These are phyloP conservation scores for Onthophagus sagittarius DNA, from an alignment of 2,888 invertebrate genomes.

Conservation along the genomic window DNA sequence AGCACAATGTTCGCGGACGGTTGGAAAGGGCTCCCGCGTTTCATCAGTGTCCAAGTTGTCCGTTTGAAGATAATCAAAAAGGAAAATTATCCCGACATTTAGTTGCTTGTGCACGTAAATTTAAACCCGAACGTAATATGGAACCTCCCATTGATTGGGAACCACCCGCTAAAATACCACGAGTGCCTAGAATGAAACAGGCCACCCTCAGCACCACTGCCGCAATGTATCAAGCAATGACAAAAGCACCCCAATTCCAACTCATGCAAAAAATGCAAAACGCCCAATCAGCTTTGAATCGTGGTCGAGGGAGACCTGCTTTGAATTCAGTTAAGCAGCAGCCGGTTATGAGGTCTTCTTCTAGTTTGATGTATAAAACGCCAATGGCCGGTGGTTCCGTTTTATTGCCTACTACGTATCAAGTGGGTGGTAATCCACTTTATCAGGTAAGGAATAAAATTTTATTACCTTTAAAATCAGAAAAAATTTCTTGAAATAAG, in stretches of 20 bases:
- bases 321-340: slow-evolving; percentile 35
- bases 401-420: slow-evolving; percentile 58
- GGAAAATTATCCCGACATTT: slow-evolving; percentile 85
- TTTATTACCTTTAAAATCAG: background rate
- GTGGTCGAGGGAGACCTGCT: slow-evolving; percentile 45
- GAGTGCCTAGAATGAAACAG: slow-evolving; percentile 54
- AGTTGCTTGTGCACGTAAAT: slow-evolving; percentile 83
- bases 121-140: slow-evolving; percentile 80
- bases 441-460: slow-evolving; percentile 55
- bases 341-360: slow-evolving; percentile 39
- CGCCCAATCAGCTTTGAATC: slow-evolving; percentile 35
- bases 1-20: slow-evolving; percentile 79
- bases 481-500: no score
- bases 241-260: slow-evolving; percentile 45
- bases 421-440: slow-evolving; percentile 58
- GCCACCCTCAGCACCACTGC: slow-evolving; percentile 39
- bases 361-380: slow-evolving; percentile 68
- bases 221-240: slow-evolving; percentile 51
- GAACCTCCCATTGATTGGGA: slow-evolving; percentile 89
- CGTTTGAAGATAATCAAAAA: slow-evolving; percentile 91
- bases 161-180: slow-evolving; percentile 89
- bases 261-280: slow-evolving; percentile 43
- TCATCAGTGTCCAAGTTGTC: slow-evolving; percentile 90
- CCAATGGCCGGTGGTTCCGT: slow-evolving; percentile 56
- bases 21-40: slow-evolving; percentile 81